These are phyloP conservation scores for Myxocyprinus asiaticus DNA, from an alignment of 2,113 vertebrate species.

Conservation along the genomic window DNA sequence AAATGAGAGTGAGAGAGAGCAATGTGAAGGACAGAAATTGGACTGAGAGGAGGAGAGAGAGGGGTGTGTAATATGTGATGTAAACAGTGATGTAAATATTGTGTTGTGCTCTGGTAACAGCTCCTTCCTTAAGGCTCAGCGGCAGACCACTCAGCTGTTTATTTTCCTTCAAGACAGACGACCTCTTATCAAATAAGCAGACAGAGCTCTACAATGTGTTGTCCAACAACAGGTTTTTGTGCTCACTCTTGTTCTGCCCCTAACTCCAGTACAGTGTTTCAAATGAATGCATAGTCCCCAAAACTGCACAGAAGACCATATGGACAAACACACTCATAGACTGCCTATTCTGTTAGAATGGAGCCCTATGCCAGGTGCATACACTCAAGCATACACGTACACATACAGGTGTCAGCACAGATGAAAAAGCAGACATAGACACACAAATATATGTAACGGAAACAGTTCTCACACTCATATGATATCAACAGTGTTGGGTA, in stretches of 20 bases:
- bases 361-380: too few relatives aligned
- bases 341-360: too few relatives aligned
- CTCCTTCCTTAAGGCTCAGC: slow-evolving; percentile 67
- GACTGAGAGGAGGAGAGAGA: slow-evolving; percentile 17
- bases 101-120: slow-evolving; percentile 79
- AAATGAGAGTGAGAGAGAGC: neutral
- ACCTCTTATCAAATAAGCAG: slow-evolving; percentile 83
- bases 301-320: neutral
- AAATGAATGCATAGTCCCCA: slow-evolving; percentile 4
- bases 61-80: slow-evolving; percentile 61
- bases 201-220: slow-evolving; percentile 59
- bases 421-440: too few relatives aligned
- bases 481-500: too few relatives aligned
- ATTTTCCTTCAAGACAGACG: slow-evolving; percentile 77
- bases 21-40: slow-evolving; percentile 10
- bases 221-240: slow-evolving; percentile 62
- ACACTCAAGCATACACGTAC: too few relatives aligned
- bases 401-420: too few relatives aligned
- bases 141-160: slow-evolving; percentile 63
- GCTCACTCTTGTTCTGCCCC: slow-evolving; percentile 5
- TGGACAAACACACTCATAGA: neutral
- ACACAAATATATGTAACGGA: too few relatives aligned
- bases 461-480: too few relatives aligned
- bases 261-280: neutral
- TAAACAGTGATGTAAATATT: slow-evolving; percentile 81